Evolutionary conservation across 2,888 invertebrate genomes (phyloP).

Genomic region (Drosophila tripunctata): DNA sequence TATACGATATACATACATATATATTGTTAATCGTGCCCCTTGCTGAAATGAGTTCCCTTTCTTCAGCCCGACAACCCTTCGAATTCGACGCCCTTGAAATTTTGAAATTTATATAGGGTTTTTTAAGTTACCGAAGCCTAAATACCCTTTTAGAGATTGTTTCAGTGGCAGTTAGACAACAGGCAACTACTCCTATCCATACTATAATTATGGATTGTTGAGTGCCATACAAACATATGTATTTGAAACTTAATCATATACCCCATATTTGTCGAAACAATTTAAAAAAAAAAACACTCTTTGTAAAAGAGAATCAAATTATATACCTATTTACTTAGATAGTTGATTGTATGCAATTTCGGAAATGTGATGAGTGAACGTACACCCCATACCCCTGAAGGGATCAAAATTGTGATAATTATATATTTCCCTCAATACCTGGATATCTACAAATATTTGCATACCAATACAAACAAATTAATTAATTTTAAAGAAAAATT

Average conservation of each 20-base stretch:
- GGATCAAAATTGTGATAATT: neutral
- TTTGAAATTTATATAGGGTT: neutral
- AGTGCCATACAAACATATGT: too few relatives aligned
- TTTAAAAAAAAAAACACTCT: too few relatives aligned
- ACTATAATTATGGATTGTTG: too few relatives aligned
- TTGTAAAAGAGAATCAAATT: neutral
- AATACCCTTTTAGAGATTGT: slow-evolving; percentile 3
- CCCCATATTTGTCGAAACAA: too few relatives aligned
- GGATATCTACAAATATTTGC: too few relatives aligned
- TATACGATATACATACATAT: too few relatives aligned
- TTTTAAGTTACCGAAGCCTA: neutral
- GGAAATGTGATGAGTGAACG: neutral
- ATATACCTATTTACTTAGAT: neutral
- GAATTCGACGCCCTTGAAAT: neutral
- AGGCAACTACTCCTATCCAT: too few relatives aligned
- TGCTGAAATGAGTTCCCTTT: neutral
- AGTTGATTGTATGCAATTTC: neutral
- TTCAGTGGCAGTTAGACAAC: too few relatives aligned
- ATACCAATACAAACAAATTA: too few relatives aligned
- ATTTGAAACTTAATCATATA: too few relatives aligned
- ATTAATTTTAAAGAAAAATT: too few relatives aligned
- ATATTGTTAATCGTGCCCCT: neutral
- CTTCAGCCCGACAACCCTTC: neutral
- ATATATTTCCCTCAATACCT: neutral
- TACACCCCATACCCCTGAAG: neutral